A percentile compares a stretch with the other conserved stretches of the same genome.
phyloP scores from a whole-genome alignment of 2,797 vertebrate genomes.

The Spinibarbus caldwelli region DNA sequence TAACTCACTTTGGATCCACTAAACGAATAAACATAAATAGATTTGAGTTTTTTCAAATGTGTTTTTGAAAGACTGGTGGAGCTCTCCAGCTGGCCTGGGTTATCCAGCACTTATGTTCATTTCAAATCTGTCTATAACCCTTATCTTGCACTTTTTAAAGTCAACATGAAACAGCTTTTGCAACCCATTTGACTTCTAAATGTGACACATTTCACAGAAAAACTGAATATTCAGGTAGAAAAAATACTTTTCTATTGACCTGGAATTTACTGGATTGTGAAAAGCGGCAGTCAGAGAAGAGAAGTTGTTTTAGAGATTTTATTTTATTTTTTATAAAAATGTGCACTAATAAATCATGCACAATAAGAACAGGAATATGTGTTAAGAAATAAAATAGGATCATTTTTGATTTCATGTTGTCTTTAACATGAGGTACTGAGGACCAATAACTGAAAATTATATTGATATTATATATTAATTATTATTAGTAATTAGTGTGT shows the following conservation, averaged over 20 bases:
- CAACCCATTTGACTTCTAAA: neutral
- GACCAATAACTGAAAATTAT: neutral
- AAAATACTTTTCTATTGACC: neutral
- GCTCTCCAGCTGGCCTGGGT: conserved; percentile 37
- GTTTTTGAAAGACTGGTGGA: conserved; percentile 39
- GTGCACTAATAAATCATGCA: neutral
- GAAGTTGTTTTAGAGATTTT: neutral
- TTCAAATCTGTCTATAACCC: too few relatives aligned
- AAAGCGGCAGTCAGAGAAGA: neutral
- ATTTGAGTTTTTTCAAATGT: neutral
- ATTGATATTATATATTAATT: too few relatives aligned
- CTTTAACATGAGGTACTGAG: neutral
- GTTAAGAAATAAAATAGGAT: neutral
- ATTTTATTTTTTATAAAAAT: neutral
- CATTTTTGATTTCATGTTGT: conserved; percentile 38
- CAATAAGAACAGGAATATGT: neutral
- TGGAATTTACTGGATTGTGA: neutral
- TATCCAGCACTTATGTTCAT: too few relatives aligned
- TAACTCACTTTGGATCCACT: neutral
- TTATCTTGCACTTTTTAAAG: conserved; percentile 22
- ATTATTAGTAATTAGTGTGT: too few relatives aligned
- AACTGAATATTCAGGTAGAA: neutral
- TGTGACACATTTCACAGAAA: neutral
- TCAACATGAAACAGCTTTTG: conserved; percentile 27
- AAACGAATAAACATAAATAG: neutral